phyloP scores from a whole-genome alignment of 2,888 invertebrate species.

The Vesta saturnalis region DNA sequence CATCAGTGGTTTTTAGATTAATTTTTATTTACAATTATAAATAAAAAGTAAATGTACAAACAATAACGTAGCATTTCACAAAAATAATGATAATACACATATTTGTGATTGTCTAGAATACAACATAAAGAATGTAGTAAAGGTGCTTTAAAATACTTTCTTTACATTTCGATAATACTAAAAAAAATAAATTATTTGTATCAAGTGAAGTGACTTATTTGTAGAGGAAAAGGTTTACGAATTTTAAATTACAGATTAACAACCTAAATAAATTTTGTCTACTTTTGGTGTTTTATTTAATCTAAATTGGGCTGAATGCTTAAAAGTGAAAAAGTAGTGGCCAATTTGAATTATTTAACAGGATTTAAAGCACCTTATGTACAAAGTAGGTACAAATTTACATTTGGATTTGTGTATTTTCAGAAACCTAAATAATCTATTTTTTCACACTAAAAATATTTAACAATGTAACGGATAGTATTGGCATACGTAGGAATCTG shows the following conservation, averaged over 20 bases:
- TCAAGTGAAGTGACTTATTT: too few relatives aligned
- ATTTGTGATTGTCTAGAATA: constrained; percentile 39
- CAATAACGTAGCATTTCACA: constrained; percentile 28
- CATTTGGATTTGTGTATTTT: constrained; percentile 30
- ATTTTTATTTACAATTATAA: constrained; percentile 34
- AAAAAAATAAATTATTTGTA: too few relatives aligned
- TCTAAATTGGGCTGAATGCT: too few relatives aligned
- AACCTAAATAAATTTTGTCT: too few relatives aligned
- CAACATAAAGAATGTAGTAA: constrained; percentile 24
- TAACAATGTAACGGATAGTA: constrained; percentile 38
- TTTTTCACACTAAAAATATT: constrained; percentile 31
- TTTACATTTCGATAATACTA: background rate
- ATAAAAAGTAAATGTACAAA: constrained; percentile 34
- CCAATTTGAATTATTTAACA: background rate
- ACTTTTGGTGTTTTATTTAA: too few relatives aligned
- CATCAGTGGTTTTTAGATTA: constrained; percentile 18
- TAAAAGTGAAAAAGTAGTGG: too few relatives aligned
- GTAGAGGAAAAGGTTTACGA: too few relatives aligned
- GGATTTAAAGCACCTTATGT: constrained; percentile 24
- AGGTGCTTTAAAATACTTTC: constrained; percentile 19
- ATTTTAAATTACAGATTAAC: too few relatives aligned
- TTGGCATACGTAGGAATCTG: constrained; percentile 40
- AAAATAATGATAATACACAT: constrained; percentile 24
- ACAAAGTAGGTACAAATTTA: constrained; percentile 27
- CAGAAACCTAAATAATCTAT: constrained; percentile 32